Evolutionary conservation across 2,797 vertebrate species (phyloP), one percentile per base, ranked within the genome.

Genomic region (Eremophila alpestris): DNA sequence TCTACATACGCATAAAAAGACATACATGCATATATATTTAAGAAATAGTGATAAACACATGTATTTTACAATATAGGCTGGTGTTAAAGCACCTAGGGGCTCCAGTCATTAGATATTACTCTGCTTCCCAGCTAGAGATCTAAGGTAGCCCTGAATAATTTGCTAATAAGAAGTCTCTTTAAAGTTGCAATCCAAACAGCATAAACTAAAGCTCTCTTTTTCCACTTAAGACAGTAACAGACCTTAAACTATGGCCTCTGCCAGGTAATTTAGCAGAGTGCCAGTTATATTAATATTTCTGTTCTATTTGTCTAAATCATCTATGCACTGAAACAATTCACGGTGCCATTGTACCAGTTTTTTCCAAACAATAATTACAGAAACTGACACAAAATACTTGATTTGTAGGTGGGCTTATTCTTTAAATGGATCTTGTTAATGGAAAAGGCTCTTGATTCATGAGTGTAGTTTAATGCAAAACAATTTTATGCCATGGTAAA

Each of bases 361-460:
- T 88, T 77, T 87, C 75, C 74, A 93, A 94, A 83, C 52, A 93
- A 86, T 97, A 96, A 97, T 96, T 97, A 97, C 92, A 77, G 64
- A 96, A 96, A 96, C 88, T 93, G 94, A 96, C 93, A 97, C 71
- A 97, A 96, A 97, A 96, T 77, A 41, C 55, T 96, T 97, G 94
- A 97, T 97, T 96, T 97, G 93, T 96, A 49, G 95, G 80, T 92
- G 48, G 56, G 11, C 68, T 74, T 88, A 69, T 51, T 95, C 80
- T 86, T 96, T 79, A 96, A 96, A 94, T 92, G 95, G 79, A 89
- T 90, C 84, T 93, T 93, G 94, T 96, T 97, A 98, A 97, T 95
- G 79, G 84, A 95, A 96, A 58, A 64, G 79, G 80, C 76, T 97
- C 87, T 89, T 97, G 94, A 96, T 96, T 97, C 92, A 96, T 91